Conservation (phyloP, 2,888 invertebrate genomes). For the Arrhopalites spinosus region DNA sequence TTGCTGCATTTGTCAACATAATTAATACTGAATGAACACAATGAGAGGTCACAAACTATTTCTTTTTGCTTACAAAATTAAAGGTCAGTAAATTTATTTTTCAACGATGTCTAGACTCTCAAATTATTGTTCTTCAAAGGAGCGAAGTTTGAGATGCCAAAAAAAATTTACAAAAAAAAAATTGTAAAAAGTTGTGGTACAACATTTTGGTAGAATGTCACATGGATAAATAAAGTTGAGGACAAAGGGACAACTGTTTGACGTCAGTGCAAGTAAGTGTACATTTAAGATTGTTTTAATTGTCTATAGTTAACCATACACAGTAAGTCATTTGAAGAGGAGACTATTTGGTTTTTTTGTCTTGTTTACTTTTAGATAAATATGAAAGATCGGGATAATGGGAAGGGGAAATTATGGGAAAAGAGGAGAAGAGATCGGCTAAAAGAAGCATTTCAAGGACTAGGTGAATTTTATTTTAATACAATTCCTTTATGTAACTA, state of each 20-base stretch:
- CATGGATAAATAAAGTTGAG: too few relatives aligned
- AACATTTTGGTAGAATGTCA: neutral
- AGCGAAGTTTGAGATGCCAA: too few relatives aligned
- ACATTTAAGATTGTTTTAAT: neutral
- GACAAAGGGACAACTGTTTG: too few relatives aligned
- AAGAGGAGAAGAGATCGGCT: conserved; percentile 48
- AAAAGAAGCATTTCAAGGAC: conserved; percentile 53
- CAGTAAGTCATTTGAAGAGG: neutral
- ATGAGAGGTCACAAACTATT: neutral
- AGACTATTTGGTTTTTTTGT: neutral
- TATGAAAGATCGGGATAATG: conserved; percentile 46
- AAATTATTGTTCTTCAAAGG: neutral
- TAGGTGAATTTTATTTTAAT: too few relatives aligned
- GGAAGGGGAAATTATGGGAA: conserved; percentile 54
- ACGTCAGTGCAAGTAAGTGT: too few relatives aligned
- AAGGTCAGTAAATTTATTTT: neutral
- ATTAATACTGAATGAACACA: neutral
- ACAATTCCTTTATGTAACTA: too few relatives aligned
- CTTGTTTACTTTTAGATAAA: neutral
- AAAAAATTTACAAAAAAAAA: too few relatives aligned
- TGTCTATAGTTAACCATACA: neutral
- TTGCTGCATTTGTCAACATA: conserved; percentile 4
- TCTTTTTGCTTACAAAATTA: neutral
- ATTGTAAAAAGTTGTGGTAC: neutral
- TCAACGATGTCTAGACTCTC: neutral